Base-by-base conservation (phyloP, 37 sponge, comb jelly and placozoan species). In the Chondrilla cf. caribensis region DNA sequence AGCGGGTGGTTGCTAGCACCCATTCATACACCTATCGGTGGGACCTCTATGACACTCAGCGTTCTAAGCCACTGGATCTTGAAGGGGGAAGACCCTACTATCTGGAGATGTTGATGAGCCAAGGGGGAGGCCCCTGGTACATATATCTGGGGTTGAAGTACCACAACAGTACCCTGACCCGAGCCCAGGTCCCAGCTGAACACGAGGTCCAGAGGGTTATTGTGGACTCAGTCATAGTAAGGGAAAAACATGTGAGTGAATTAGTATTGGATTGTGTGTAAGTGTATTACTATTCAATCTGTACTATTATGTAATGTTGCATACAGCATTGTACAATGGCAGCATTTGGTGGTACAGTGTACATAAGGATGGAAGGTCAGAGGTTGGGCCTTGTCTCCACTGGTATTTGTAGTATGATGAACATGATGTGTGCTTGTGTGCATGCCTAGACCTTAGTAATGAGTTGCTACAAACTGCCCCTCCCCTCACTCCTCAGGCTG, bases 161-260 rank as follows among this genome's bases (percentile, higher is more conserved):
- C 66, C 93, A 89, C 82, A 81, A 37, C 76, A 54, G 75, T 2
- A 78, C 44, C 35, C 60, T 33, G 29, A 84, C 60, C 6, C 19
- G 62, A 35, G 54, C 47, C 22, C 77, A 67, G 29, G 81, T 47
- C 40, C 31, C 25, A 28, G 87, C 62, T 66, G 90, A 89, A 43
- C 58, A 83, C 31, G 93, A 93, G 66, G 44, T 33, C 2, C 93
- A 93, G 79, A 58, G 54, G 42, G 68, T 93, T 26, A 43, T 22
- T 18, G 82, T 86, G n/a, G 26, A 70, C 18, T 84, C 93, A 8
- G 31, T 38, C 41, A 37, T 86, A 32, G 79, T 79, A 35, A 44
- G 58, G 29, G 90, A 89, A 78, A 75, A 58, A 60, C 87, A 89
- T 67, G 93, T 93, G 80, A 60, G 90, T n/a, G n/a, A n/a, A n/a